Evolutionary conservation across 1,140 invertebrate species (phyloP), one percentile per base, ranked within the genome.

Genomic region (Apis laboriosa): DNA sequence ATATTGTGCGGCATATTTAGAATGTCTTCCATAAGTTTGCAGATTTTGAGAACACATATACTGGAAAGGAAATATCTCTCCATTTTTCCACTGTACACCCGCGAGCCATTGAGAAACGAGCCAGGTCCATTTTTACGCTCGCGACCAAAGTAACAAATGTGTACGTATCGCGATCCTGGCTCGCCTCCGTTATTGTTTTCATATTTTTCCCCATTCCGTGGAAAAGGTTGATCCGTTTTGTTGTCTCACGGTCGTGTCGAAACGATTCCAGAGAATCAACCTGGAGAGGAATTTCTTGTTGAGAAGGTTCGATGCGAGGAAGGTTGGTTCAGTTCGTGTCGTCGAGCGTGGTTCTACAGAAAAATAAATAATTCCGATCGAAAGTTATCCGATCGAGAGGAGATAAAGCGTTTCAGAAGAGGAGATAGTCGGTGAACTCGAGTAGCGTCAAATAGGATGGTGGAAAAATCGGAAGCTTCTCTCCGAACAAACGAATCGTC

Each of bases 361-460:
- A 55, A 64, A 66, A 28, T 77, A 77, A 77, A 66, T 66, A 77
- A 77, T 77, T 77, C 61, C 24, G 1, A 11, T 43, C 17, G 74
- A 9, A 76, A 53, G 60, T 49, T 64, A 28, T 43, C 24, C 24
- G 24, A n/a, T n/a, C 11, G 43, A 51, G 21, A 9, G 17, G 13
- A 53, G 60, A 49, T n/a, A 60, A 34, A 49, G 60, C n/a, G 60
- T 76, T 60, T 76, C 60, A n/a, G 17, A 64, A 60, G 49, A 76
- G 64, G 49, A 76, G 64, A 64, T 53, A n/a, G 56, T 28, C 12
- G 55, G 17, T 13, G 56, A 76, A 28, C 43, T 63, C 60, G 49
- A 76, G 60, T 21, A 19, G 43, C 60, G 49, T 64, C 24, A 49
- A 64, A 64, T 53, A 28, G 24, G 17, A 64, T 76, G 49, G 60